Conservation (phyloP, 2,888 invertebrate genomes). For the Ophioninae sp. region DNA sequence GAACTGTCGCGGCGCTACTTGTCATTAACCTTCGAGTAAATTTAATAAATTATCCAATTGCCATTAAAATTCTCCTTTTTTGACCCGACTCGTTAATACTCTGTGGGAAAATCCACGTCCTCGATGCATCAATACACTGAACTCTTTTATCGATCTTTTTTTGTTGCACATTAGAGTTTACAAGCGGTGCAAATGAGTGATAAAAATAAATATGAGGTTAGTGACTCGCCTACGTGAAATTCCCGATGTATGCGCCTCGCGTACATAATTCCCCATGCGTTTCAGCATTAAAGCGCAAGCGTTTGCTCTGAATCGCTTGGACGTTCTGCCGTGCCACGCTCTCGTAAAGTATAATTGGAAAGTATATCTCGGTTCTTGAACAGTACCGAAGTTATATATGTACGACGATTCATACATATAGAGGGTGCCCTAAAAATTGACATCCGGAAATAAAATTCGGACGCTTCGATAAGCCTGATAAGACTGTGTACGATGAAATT, state of each 20-base stretch:
- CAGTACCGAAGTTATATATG: slow-evolving; percentile 27
- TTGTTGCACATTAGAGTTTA: not conserved
- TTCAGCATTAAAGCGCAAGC: slow-evolving; percentile 33
- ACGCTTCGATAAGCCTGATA: not conserved
- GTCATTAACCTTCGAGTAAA: slow-evolving; percentile 15
- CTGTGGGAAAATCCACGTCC: not conserved
- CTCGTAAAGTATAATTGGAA: slow-evolving; percentile 61
- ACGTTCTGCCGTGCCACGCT: slow-evolving; percentile 45
- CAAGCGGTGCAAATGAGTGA: not conserved
- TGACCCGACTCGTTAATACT: not conserved
- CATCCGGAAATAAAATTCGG: not conserved
- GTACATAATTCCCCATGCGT: slow-evolving; percentile 32
- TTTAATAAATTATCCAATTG: not conserved
- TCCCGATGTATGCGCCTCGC: not conserved
- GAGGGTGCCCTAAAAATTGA: not conserved
- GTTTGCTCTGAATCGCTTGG: slow-evolving; percentile 57
- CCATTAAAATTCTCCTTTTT: not conserved
- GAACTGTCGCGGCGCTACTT: slow-evolving; percentile 12
- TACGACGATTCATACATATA: slow-evolving; percentile 1
- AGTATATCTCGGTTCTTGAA: slow-evolving; percentile 54
- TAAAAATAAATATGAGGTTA: slow-evolving; percentile 1
- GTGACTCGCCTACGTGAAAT: slow-evolving; percentile 5
- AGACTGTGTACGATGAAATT: no score
- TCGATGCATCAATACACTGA: not conserved
- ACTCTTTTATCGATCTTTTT: not conserved